Conservation (phyloP, 2,888 invertebrate genomes). For the Trisateles emortualis region DNA sequence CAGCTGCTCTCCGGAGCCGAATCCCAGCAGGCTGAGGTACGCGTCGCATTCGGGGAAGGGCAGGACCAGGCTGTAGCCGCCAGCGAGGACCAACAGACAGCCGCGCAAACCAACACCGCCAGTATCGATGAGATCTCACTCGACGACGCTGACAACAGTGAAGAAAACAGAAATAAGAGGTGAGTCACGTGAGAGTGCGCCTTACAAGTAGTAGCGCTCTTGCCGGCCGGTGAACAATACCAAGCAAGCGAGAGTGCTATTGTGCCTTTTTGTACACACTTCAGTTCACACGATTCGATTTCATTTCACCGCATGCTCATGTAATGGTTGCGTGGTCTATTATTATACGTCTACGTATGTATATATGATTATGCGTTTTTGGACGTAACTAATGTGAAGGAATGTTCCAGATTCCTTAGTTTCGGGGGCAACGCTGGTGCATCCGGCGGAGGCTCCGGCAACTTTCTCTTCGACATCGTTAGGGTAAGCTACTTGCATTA, state of each 20-base stretch:
- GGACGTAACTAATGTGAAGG: neutral
- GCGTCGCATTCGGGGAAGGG: conserved; percentile 86
- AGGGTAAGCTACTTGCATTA: conserved; percentile 88
- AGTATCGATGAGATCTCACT: conserved; percentile 90
- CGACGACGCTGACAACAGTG: conserved; percentile 90
- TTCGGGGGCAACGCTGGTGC: conserved; percentile 86
- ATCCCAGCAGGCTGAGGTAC: conserved; percentile 88
- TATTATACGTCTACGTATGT: neutral
- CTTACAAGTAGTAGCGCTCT: no score
- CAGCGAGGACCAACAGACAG: conserved; percentile 78
- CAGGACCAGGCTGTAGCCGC: conserved; percentile 54
- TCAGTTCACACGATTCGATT: conserved; percentile 74
- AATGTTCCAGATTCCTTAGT: conserved; percentile 86
- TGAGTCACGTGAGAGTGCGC: conserved; percentile 28
- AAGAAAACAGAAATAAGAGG: conserved; percentile 94
- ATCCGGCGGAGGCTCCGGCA: conserved; percentile 92
- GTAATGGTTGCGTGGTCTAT: conserved; percentile 52
- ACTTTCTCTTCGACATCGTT: conserved; percentile 95
- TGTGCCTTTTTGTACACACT: conserved; percentile 63
- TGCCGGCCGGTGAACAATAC: conserved; percentile 15
- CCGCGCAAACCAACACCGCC: conserved; percentile 88
- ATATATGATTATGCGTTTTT: neutral
- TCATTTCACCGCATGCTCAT: conserved; percentile 51
- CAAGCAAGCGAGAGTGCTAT: conserved; percentile 39
- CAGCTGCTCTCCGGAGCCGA: conserved; percentile 85